Conservation (phyloP, 2,888 invertebrate species). For the Pasiphila rectangulata region DNA sequence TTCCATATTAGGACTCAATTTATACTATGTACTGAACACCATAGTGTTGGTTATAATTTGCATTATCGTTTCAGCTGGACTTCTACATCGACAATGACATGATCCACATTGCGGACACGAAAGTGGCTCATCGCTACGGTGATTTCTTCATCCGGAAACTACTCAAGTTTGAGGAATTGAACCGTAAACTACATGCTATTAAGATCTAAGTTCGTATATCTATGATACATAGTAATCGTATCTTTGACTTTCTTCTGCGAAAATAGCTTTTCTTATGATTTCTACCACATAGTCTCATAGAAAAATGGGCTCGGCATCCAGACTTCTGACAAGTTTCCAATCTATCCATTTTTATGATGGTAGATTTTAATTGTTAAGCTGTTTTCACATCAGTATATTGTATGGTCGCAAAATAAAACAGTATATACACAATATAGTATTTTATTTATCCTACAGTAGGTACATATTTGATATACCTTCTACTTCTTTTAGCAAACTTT, state of each 20-base stretch:
- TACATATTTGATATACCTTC: constrained; percentile 51
- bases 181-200: constrained; percentile 89
- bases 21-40: no score
- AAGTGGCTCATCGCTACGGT: constrained; percentile 98
- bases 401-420: constrained; percentile 33
- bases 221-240: neutral
- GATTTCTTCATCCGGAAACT: constrained; percentile 99
- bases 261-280: no score
- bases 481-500: constrained; percentile 60
- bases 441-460: constrained; percentile 35
- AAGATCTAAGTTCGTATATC: constrained; percentile 79
- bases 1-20: no score
- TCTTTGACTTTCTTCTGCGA: neutral
- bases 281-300: no score
- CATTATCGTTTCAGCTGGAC: constrained; percentile 86
- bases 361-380: constrained; percentile 20
- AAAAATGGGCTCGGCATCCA: no score
- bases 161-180: constrained; percentile 97
- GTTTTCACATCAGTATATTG: constrained; percentile 5
- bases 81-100: constrained; percentile 99
- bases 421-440: constrained; percentile 32
- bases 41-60: neutral
- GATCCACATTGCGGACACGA: constrained; percentile 99
- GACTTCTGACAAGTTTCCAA: no score
- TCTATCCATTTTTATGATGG: neutral